These are phyloP conservation scores for Saxidomus purpurata DNA, from an alignment of 1,140 invertebrate genomes.

Conservation along the genomic window DNA sequence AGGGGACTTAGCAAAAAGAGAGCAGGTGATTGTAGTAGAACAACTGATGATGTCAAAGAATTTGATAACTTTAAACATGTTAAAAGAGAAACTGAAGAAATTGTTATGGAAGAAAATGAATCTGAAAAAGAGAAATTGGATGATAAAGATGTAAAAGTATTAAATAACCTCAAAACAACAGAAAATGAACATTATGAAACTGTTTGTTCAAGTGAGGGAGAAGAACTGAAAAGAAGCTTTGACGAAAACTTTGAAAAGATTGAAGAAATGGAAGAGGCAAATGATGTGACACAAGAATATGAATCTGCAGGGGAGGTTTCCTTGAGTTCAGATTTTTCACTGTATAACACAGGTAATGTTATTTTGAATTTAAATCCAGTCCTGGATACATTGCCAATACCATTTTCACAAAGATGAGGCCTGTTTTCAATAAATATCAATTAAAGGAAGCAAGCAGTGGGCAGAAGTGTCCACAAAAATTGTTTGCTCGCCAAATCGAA, in stretches of 20 bases:
- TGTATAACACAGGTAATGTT: background rate
- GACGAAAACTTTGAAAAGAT: background rate
- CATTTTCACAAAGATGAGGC: too few relatives aligned
- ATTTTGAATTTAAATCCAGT: background rate
- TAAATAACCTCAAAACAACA: background rate
- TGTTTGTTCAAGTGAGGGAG: background rate
- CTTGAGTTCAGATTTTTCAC: background rate
- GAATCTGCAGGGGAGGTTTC: background rate
- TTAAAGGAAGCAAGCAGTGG: too few relatives aligned
- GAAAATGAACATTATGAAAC: background rate
- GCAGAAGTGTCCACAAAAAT: too few relatives aligned
- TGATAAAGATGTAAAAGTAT: background rate
- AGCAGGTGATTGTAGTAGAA: background rate
- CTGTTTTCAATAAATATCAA: too few relatives aligned
- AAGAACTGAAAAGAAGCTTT: background rate
- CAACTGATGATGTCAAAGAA: background rate
- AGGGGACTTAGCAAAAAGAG: background rate
- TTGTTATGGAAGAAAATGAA: background rate
- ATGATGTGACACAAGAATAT: background rate
- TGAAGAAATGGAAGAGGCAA: background rate
- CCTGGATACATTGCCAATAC: background rate
- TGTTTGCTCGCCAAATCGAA: too few relatives aligned
- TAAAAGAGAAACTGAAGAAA: background rate
- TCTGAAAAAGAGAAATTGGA: background rate
- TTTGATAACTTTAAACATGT: too few relatives aligned